Base-by-base conservation (phyloP, 2,113 vertebrate genomes). In the Morone chrysops region DNA sequence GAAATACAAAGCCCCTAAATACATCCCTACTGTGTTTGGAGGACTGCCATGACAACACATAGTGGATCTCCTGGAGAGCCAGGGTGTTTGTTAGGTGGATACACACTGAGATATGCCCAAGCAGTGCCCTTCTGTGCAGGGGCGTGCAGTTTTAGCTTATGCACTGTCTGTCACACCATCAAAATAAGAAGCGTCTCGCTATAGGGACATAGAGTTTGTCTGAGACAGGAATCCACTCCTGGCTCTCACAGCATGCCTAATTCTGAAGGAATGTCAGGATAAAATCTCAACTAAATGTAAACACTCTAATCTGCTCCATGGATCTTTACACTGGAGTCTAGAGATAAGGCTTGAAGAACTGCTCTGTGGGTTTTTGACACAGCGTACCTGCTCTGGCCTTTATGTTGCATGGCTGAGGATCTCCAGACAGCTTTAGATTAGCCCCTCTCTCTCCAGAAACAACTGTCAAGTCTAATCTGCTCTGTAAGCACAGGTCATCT, bases 11-110 rank as follows among this genome's bases (percentile, higher is more conserved):
- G 81, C 86, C 82, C 76, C 87, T 91, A 92, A 93, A 92, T 89
- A 83, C 92, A 89, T 92, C 92, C 92, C 90, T 91, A 85, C 91
- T 92, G 91, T 94, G 93, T 93, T 90, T 91, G 93, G 86, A 94
- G 81, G 83, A 90, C 86, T 92, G 90, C 90, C 92, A 93, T 94
- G 93, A 94, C 93, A 93, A 94, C 92, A 88, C 91, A 90, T 31
- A 88, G 87, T 80, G 85, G 84, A 87, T 88, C 86, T 92, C 91
- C 88, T 54, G 71, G 89, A 81, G 89, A 87, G 92, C 70, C 7
- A 9, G 85, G 41, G 73, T 86, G 87, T 92, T 90, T 90, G 89
- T 87, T 86, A 82, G 87, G 83, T 84, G 91, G 92, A 89, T 87
- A 82, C 90, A 91, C 90, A 88, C 91, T 86, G 91, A 90, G 92